Conservation (phyloP, 2,797 vertebrate species). For the Eurystomus glaucurus region DNA sequence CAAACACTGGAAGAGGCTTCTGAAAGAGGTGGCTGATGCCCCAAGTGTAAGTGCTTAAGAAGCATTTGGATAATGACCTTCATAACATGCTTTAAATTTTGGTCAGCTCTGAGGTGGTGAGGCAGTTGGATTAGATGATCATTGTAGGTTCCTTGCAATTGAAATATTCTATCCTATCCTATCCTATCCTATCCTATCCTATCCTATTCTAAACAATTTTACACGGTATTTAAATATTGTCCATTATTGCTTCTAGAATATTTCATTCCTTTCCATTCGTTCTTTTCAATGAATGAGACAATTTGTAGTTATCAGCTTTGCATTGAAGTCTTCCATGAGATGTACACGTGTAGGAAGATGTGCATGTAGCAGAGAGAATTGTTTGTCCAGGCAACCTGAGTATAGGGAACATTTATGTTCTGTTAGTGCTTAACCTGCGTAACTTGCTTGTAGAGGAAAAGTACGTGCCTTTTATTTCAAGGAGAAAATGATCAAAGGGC, state of each 20-base stretch:
- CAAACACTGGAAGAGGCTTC: not conserved
- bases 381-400: not conserved
- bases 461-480: not conserved
- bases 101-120: not conserved
- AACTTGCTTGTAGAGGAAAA: not conserved
- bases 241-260: not conserved
- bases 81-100: not conserved
- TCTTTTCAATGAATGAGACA: not conserved
- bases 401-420: not conserved
- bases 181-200: not conserved
- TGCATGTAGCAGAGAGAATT: not conserved
- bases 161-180: not conserved
- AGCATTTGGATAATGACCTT: not conserved
- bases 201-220: not conserved
- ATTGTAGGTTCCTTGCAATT: not conserved
- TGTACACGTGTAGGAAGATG: not conserved
- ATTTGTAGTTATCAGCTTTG: not conserved
- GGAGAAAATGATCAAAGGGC: not conserved
- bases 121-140: not conserved
- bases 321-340: not conserved
- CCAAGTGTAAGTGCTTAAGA: not conserved
- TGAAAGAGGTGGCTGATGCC: not conserved
- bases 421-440: not conserved
- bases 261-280: not conserved
- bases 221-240: not conserved